Conservation (phyloP, 1,140 invertebrate genomes). For the Eriocheir sinensis region DNA sequence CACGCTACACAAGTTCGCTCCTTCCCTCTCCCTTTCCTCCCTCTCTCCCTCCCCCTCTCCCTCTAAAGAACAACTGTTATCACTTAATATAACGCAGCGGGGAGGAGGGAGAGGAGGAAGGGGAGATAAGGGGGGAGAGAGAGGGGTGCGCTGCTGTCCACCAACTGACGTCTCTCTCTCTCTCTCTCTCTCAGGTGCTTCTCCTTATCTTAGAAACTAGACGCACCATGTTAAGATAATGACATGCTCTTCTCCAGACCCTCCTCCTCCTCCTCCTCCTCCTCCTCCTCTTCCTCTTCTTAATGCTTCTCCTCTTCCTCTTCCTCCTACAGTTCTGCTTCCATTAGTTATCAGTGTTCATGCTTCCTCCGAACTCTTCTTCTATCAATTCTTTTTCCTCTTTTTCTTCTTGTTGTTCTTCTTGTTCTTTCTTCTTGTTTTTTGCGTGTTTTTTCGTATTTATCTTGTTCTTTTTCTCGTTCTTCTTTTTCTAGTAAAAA, state of each 20-base stretch:
- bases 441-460: too few relatives aligned
- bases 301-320: background rate
- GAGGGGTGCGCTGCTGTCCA: background rate
- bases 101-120: background rate
- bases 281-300: background rate
- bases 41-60: background rate
- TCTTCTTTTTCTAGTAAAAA: too few relatives aligned
- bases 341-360: background rate
- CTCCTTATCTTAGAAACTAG: background rate
- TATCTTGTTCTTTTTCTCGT: background rate
- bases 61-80: background rate
- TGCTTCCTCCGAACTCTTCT: too few relatives aligned
- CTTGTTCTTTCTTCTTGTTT: background rate
- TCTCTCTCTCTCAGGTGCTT: background rate
- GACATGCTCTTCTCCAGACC: too few relatives aligned
- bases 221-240: background rate
- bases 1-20: background rate
- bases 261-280: background rate
- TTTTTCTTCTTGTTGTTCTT: background rate
- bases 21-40: background rate
- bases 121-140: background rate
- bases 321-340: background rate
- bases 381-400: background rate
- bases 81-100: background rate
- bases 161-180: background rate